Conservation (phyloP, 2,888 invertebrate species). For the Gastracanthus pulcherrimus region DNA sequence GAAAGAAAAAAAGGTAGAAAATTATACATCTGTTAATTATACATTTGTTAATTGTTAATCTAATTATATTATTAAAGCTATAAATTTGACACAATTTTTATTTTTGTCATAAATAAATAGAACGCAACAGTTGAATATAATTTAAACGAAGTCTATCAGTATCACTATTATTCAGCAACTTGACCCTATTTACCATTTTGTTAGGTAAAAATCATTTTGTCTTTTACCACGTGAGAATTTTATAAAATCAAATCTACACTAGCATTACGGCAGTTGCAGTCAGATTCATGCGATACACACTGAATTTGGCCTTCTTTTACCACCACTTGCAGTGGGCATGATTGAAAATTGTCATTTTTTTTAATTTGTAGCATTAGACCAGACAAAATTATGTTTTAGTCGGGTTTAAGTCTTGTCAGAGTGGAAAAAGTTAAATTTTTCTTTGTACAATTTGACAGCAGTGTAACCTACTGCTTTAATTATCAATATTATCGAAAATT, state of each 20-base stretch:
- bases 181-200: constrained; percentile 13
- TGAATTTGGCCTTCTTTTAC: constrained; percentile 47
- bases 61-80: background rate
- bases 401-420: constrained; percentile 40
- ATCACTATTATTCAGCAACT: constrained; percentile 11
- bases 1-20: background rate
- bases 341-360: constrained; percentile 28
- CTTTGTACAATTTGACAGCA: constrained; percentile 48
- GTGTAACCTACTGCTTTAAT: constrained; percentile 3
- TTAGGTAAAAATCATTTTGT: constrained; percentile 23
- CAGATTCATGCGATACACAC: constrained; percentile 9
- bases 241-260: constrained; percentile 41
- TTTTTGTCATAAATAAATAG: background rate
- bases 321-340: constrained; percentile 21
- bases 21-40: background rate
- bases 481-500: background rate
- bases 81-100: background rate
- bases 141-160: constrained; percentile 38
- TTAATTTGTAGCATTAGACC: constrained; percentile 19
- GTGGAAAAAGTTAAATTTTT: constrained; percentile 43
- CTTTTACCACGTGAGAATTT: constrained; percentile 19
- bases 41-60: background rate
- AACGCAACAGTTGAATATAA: background rate
- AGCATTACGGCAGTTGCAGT: constrained; percentile 42
- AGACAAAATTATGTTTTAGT: constrained; percentile 36